phyloP scores from a whole-genome alignment of 2,113 vertebrate species.

The Lepus timidus region DNA sequence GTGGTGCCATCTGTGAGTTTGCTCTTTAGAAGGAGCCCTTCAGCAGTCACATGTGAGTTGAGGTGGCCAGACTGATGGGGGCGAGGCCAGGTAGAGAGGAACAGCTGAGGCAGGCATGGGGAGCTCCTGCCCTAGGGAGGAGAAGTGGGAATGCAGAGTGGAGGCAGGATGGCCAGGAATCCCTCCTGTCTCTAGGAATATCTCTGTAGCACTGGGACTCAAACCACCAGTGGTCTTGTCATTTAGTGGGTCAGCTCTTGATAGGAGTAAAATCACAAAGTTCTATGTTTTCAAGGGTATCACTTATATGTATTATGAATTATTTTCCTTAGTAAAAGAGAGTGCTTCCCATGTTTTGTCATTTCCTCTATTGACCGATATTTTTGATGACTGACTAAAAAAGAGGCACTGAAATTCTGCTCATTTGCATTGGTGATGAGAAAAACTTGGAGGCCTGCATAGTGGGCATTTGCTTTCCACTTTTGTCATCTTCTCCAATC shows the following conservation, averaged over 20 bases:
- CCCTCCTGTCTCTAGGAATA: neutral
- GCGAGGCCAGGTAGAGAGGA: neutral
- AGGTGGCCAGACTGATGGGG: neutral
- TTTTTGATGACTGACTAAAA: constrained; percentile 33
- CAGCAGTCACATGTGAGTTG: neutral
- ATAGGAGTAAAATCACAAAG: constrained; percentile 4
- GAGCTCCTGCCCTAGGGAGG: neutral
- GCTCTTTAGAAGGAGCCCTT: neutral
- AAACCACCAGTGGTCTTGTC: neutral
- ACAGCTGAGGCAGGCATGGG: neutral
- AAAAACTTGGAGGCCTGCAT: neutral
- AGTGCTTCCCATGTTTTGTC: neutral
- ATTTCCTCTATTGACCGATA: neutral
- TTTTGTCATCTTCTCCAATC: neutral
- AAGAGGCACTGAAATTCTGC: constrained; percentile 11
- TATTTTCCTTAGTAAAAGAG: constrained; percentile 11
- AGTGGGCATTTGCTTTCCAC: neutral
- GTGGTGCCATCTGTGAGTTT: neutral
- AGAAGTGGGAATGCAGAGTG: neutral
- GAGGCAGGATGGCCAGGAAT: neutral
- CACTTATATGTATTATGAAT: neutral
- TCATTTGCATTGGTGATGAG: neutral
- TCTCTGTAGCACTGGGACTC: neutral
- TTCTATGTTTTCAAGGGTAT: neutral
- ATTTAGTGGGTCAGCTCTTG: neutral